Base-by-base conservation (phyloP, 2,888 invertebrate genomes). In the Apamea anceps region DNA sequence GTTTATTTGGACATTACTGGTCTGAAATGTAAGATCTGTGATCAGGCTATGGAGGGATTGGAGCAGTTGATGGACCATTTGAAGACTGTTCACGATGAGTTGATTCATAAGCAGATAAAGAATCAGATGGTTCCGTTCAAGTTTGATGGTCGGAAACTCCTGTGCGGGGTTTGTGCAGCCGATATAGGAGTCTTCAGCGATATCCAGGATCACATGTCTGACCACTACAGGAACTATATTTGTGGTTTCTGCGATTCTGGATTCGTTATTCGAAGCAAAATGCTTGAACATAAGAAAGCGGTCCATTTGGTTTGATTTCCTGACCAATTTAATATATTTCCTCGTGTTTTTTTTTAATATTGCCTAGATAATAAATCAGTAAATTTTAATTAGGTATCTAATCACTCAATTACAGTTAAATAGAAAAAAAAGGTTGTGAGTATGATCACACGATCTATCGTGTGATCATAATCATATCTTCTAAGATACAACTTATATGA, bases 161-260 rank as follows among this genome's bases (percentile, higher is more conserved):
- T 89, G 8, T 94, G 94, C 75, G 91, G 91, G 0, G 90, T 92
- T 0, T 94, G 94, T 66, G 85, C 82, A 0, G 45, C 77, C 0
- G 88, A 88, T 2, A 89, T 92, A 8, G 85, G 90, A 0, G 89
- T 89, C 5, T 94, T 94, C 71, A 90, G 89, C 42, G 90, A 92
- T 4, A 86, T 96, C 0, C 92, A 94, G 18, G 94, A 94, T 25
- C 96, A 96, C 60, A 95, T 96, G 95, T 93, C 93, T 3, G 90
- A 91, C 4, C 96, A 96, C 80, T 95, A 94, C 66, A 91, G 92
- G 83, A 96, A 96, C 82, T 95, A 94, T 73, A 89, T 94, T 0
- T 96, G 96, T 79, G 93, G 94, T 6, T 93, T 94, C 2, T 96
- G 96, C 72, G 94, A 94, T 68, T 90, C 92, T 0, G 89, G 93